These are phyloP conservation scores for Gymnosoma rotundatum DNA, from an alignment of 2,888 invertebrate genomes.

Conservation along the genomic window DNA sequence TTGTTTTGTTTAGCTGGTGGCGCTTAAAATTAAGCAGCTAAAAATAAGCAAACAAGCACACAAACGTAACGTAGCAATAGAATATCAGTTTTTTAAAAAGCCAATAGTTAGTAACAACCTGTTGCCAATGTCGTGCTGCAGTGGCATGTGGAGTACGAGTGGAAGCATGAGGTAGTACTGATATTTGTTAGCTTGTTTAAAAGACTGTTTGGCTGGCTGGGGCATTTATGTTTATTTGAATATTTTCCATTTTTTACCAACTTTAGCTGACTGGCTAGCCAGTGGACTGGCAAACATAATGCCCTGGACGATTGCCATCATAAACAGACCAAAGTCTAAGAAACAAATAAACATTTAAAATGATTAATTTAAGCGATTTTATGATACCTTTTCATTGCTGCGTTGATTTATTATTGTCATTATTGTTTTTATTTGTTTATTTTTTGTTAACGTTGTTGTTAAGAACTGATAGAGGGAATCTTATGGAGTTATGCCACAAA, in stretches of 20 bases:
- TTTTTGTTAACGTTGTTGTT: no score
- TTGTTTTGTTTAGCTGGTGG: slow-evolving; percentile 73
- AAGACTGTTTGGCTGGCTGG: slow-evolving; percentile 37
- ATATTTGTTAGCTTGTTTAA: slow-evolving; percentile 40
- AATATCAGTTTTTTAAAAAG: slow-evolving; percentile 51
- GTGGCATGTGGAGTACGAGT: slow-evolving; percentile 68
- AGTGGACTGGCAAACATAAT: slow-evolving; percentile 64
- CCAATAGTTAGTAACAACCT: slow-evolving; percentile 76
- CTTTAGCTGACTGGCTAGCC: slow-evolving; percentile 17
- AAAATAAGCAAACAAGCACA: slow-evolving; percentile 60
- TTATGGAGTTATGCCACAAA: no score
- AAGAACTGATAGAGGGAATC: no score
- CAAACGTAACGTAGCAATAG: slow-evolving; percentile 17
- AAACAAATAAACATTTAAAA: slow-evolving; percentile 81
- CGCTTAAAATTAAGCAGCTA: slow-evolving; percentile 74
- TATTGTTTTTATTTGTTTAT: slow-evolving; percentile 64
- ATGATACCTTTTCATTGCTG: slow-evolving; percentile 80
- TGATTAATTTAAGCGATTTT: slow-evolving; percentile 83
- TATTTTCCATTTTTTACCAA: slow-evolving; percentile 38
- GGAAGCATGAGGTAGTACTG: slow-evolving; percentile 49
- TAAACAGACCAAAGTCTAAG: slow-evolving; percentile 76
- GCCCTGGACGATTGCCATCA: slow-evolving; percentile 71
- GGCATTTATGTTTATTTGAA: slow-evolving; percentile 66
- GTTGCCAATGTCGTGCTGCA: slow-evolving; percentile 72
- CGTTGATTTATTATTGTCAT: slow-evolving; percentile 80